Conservation (phyloP, 2,113 vertebrate species). For the Chaenogobius annularis region DNA sequence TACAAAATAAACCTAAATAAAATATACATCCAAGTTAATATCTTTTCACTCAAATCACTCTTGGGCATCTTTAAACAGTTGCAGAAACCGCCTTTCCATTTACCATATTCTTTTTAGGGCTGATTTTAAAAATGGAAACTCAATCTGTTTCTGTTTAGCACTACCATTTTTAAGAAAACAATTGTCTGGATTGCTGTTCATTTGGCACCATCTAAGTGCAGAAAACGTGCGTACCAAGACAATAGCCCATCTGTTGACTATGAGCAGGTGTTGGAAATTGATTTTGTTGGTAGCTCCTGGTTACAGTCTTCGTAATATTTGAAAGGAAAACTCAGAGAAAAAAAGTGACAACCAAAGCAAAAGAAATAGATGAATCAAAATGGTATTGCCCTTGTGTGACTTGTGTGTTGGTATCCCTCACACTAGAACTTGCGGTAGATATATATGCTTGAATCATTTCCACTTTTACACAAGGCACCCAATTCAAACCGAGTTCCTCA, state of each 20-base stretch:
- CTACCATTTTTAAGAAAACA: constrained; percentile 7
- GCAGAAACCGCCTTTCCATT: background rate
- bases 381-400: background rate
- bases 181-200: constrained; percentile 7
- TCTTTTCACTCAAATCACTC: background rate
- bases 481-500: no score
- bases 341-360: background rate
- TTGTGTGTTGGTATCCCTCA: background rate
- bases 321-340: background rate
- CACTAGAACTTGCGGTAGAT: background rate
- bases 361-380: background rate
- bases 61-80: background rate
- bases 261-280: constrained; percentile 18
- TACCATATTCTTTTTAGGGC: constrained; percentile 1
- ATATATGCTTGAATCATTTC: no score
- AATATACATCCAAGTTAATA: background rate
- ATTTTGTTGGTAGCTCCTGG: constrained; percentile 16
- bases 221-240: constrained; percentile 20
- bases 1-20: background rate
- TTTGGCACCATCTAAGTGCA: constrained; percentile 15
- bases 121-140: background rate
- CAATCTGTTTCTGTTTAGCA: constrained; percentile 11
- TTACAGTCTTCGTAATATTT: constrained; percentile 3
- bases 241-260: constrained; percentile 22
- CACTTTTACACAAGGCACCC: no score